Conservation (phyloP, 2,797 vertebrate genomes). For the Poliocrania exsul region DNA sequence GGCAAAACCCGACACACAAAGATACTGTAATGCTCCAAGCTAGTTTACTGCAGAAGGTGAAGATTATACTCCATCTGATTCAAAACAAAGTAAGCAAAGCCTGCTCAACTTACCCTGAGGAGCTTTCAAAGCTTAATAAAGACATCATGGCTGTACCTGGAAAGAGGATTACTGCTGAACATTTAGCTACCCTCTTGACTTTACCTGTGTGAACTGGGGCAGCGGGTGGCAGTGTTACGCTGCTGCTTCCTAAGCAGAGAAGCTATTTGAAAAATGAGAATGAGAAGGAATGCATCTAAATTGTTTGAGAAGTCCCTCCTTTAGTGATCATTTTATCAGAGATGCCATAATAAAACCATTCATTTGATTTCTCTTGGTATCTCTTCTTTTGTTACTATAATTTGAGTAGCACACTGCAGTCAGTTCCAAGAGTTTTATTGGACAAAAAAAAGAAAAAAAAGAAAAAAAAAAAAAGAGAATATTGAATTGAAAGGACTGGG, state of each 20-base stretch:
- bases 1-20: neutral
- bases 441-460: neutral
- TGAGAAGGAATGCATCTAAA: neutral
- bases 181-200: neutral
- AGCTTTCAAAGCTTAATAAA: constrained; percentile 7
- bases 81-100: neutral
- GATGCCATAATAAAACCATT: neutral
- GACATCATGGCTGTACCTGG: neutral
- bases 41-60: neutral
- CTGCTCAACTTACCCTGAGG: neutral
- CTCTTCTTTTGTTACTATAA: neutral
- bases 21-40: neutral
- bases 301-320: neutral
- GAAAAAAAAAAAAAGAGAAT: neutral
- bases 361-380: neutral
- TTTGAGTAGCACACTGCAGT: neutral
- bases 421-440: neutral
- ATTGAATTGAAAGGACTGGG: neutral
- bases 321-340: neutral
- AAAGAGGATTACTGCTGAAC: constrained; percentile 6
- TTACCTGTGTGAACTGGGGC: neutral
- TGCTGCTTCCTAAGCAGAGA: neutral
- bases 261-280: neutral
- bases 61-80: neutral
- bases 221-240: constrained; percentile 62